These are phyloP conservation scores for Chaetodon trifasciatus DNA, from an alignment of 2,797 vertebrate genomes.

Conservation along the genomic window DNA sequence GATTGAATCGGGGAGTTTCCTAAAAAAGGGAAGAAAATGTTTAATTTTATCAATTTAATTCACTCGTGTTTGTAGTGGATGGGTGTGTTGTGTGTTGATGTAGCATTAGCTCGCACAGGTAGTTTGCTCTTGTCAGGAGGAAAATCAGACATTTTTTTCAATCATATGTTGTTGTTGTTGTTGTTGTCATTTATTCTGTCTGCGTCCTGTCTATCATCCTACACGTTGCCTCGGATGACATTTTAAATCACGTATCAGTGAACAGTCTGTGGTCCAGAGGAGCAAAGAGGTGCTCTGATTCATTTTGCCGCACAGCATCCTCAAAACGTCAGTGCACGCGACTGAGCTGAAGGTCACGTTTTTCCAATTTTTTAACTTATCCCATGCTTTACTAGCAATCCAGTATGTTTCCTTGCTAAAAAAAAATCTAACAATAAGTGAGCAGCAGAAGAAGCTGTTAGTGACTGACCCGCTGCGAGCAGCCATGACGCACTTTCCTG, in stretches of 20 bases:
- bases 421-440: not conserved
- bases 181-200: not conserved
- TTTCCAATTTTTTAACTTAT: too few relatives aligned
- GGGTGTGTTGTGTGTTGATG: not conserved
- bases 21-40: not conserved
- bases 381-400: rapidly evolving
- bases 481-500: constrained; percentile 67
- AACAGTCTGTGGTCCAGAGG: not conserved
- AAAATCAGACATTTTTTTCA: too few relatives aligned
- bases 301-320: too few relatives aligned
- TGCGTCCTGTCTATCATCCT: not conserved
- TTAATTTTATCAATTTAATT: too few relatives aligned
- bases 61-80: not conserved
- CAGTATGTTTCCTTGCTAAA: rapidly evolving
- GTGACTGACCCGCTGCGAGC: constrained; percentile 73
- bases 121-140: too few relatives aligned
- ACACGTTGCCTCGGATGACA: not conserved
- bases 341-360: not conserved
- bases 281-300: not conserved
- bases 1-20: not conserved
- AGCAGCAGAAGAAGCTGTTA: not conserved
- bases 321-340: too few relatives aligned
- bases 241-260: not conserved
- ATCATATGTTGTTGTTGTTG: too few relatives aligned
- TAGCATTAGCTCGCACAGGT: too few relatives aligned